Evolutionary conservation across 2,113 vertebrate genomes (phyloP).

Genomic region (Bostrychus sinensis): DNA sequence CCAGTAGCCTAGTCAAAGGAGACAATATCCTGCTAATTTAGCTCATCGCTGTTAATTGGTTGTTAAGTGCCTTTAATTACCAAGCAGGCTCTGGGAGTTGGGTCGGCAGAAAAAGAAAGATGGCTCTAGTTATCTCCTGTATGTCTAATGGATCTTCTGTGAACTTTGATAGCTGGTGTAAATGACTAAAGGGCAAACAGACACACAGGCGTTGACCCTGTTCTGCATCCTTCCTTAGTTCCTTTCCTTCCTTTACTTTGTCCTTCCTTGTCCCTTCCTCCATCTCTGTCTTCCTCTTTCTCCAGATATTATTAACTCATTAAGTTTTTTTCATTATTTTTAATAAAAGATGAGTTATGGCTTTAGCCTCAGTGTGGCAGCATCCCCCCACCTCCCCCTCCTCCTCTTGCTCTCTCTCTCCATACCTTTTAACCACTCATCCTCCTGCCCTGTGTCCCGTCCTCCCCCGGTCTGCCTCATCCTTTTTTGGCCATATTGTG

Average conservation of each 20-base stretch:
- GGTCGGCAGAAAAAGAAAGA: conserved; percentile 48
- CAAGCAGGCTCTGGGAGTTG: conserved; percentile 68
- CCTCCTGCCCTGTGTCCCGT: conserved; percentile 19
- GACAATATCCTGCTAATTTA: conserved; percentile 79
- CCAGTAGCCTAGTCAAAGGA: conserved; percentile 74
- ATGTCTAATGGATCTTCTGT: conserved; percentile 59
- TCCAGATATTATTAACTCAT: conserved; percentile 80
- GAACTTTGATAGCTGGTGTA: conserved; percentile 69
- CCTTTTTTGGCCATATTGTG: conserved; percentile 64
- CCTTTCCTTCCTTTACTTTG: conserved; percentile 43
- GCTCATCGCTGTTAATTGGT: conserved; percentile 81
- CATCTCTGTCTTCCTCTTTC: conserved; percentile 68
- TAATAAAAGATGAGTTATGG: conserved; percentile 83
- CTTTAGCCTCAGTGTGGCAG: conserved; percentile 77
- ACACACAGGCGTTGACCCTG: conserved; percentile 50
- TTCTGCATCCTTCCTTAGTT: conserved; percentile 26
- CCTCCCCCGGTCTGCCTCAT: conserved; percentile 40
- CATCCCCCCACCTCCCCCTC: conserved; percentile 34
- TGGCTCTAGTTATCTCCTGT: conserved; percentile 50
- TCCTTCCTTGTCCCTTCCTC: conserved; percentile 70
- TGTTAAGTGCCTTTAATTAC: conserved; percentile 82
- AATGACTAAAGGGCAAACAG: conserved; percentile 53
- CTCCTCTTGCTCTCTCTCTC: conserved; percentile 14
- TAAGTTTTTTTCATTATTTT: conserved; percentile 82
- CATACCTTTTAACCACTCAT: conserved; percentile 25